Evolutionary conservation across 2,113 vertebrate genomes (phyloP), one percentile per base, ranked within the genome.

Genomic region (Sceloporus tristichus): DNA sequence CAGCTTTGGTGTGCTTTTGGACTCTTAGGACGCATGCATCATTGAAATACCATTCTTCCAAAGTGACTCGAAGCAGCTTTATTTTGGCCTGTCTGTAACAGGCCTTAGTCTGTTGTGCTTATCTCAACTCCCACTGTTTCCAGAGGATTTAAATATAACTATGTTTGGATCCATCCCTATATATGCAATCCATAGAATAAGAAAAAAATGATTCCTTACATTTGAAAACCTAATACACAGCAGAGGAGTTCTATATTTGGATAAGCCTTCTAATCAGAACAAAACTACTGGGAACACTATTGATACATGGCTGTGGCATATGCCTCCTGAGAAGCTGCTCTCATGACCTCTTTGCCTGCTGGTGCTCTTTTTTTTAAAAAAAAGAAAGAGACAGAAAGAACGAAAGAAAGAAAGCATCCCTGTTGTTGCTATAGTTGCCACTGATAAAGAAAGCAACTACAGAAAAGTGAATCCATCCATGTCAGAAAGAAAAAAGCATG

Each of bases 241-340:
- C 27, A 34, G 13, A 74, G 73, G n/a, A 74, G n/a, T 74, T 2
- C 34, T 73, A 34, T 73, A n/a, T 73, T 73, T 34, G 13, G 29
- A 34, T n/a, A 74, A 38, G 70, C 2, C 70, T 66, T 19, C 65
- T 76, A 92, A 90, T 42, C 0, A 21, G 87, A 88, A n/a, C 7
- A 13, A 70, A 82, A 84, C 68, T 0, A 4, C n/a, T 53, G 87
- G 54, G 54, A 92, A 89, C 0, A 2, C 29, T 80, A 19, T 19
- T 23, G 56, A 53, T 1, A 1, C 0, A 0, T 0, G 0, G 84
- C 48, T 29, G 83, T 0, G 0, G 65, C 88, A 18, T 79, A 76
- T 76, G 74, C 19, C 38, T 76, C 76, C 0, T 0, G 40, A 16
- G 82, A 54, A 78, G 71, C 75, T 59, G 77, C 7, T 1, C 0